Evolutionary conservation across 2,888 invertebrate genomes (phyloP), one percentile per base, ranked within the genome.

Genomic region (Galeopsomyia nigrocyanea): DNA sequence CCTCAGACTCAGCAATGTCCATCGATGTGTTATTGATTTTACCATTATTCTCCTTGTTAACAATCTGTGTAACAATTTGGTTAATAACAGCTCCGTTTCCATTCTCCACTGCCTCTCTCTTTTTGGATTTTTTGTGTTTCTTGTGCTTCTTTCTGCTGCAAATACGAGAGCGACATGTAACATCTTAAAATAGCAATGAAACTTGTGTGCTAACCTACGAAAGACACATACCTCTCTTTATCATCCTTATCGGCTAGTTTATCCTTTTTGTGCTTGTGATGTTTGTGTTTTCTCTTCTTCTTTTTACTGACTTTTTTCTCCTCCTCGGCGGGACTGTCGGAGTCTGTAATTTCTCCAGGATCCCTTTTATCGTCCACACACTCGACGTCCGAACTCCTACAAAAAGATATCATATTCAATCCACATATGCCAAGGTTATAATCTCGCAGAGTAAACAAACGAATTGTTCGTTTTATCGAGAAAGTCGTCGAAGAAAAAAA

Each of bases 261-360:
- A 66, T 86, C 86, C 60, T 84, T 85, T 79, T 86, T 86, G 66
- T 86, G 86, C 70, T 86, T 86, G 69, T 82, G 83, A 67, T 86
- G 82, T 72, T 86, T 86, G 73, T 86, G 86, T 79, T 86, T 86
- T 76, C 85, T 82, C 73, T 85, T 86, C 68, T 84, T 86, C 74
- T 84, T 86, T 69, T 83, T 85, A 64, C 80, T 80, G 17, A 17
- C n/a, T 19, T 53, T 17, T 53, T 53, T 53, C 17, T 53, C 17
- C 76, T 81, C 81, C 71, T 85, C 84, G 31, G 74, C 65, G 26
- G 83, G 73, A 49, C 80, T 77, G 10, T 85, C 85, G 1, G 80
- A 75, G 47, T 73, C 75, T n/a, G 73, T 47, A 13, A 75, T 47
- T 55, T 75, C 75, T 0, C 73, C 75, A 0, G 75, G 61, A 16